Base-by-base conservation (phyloP, 2,888 invertebrate genomes). In the Ophion slaviceki region DNA sequence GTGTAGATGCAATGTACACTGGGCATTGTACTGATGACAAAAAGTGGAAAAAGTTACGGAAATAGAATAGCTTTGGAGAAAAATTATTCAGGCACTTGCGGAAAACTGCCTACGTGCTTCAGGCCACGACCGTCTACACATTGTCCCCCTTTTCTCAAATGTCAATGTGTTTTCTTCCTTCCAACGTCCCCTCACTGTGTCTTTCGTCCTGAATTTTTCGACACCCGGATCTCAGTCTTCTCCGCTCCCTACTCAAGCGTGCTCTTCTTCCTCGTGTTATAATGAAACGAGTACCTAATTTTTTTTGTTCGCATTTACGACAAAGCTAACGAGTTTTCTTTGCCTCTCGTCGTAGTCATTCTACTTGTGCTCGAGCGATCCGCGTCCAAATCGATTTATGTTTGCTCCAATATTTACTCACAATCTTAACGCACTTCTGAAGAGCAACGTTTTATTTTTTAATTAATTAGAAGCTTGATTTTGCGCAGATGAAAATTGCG, bases 281-380 rank as follows among this genome's bases (percentile, higher is more conserved):
- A 86, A 86, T 77, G 76, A 86, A 82, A 76, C 76, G 61, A 80
- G 77, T 45, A 77, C 80, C 82, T 80, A 64, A 82, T 82, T 74
- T 71, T 40, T 62, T 59, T 76, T 59, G 7, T 20, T 67, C 61
- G 24, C 67, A 72, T 74, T 61, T n/a, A 20, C 62, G 45, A 24
- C 68, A 7, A 20, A 70, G 40, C 68, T 53, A 3, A 53, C 11
- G 5, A 17, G 4, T 17, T 17, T 53, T 53, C 5, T 53, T 14
- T 53, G 11, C 53, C 17, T 53, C 53, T 53, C 14, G 17, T 53
- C 17, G 11, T 14, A 47, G 14, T 47, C 1, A 14, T 47, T 47
- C 14, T 4, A 47, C 47, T 47, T 11, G 3, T 14, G 47, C 14
- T 32, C 4, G 32, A 32, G 32, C 32, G 0, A 32, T 32, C 32